Base-by-base conservation (phyloP, 2,888 invertebrate genomes). In the Synanthedon myopaeformis region DNA sequence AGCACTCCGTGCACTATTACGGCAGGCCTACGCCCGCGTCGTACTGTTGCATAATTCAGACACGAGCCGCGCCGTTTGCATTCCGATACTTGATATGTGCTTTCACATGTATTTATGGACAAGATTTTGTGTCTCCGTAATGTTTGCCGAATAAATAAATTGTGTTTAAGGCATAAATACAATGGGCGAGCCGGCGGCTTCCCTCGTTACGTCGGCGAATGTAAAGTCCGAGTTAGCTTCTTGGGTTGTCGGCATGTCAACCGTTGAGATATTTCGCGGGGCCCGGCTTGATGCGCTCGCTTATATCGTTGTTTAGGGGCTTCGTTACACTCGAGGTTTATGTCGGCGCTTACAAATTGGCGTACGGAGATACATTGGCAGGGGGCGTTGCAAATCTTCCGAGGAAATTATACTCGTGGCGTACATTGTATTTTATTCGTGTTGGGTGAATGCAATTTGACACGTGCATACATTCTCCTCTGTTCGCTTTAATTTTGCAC, bases 101-200 rank as follows among this genome's bases (percentile, higher is more conserved):
- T 85, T 83, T 82, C 84, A 84, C 83, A 86, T 87, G 85, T 87
- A 86, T 87, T 86, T 87, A 87, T 86, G 86, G 84, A 83, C 86
- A 79, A 83, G 86, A 86, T 86, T 87, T 86, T 84, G 86, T 87
- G 86, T 85, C 83, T 79, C 76, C 82, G 84, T 84, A 84, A 86
- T 86, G 85, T 86, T 84, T 81, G 79, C 79, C 82, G 84, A 84
- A 87, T 87, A 84, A 84, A 86, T 86, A 86, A 85, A 85, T 85
- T 76, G 82, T 76, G 78, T 79, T 81, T 78, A 74, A 81, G 76
- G 82, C 81, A 85, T 83, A 86, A 85, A 85, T 84, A 86, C 86
- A 85, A 86, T 86, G 86, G 86, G 75, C 73, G 73, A 70, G 70
- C 66, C 72, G 77, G 79, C 80, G 78, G 82, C 82, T 79, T 70